Base-by-base conservation (phyloP, 35 echinoderm and acorn worm genomes). In the Ptychodera flava region DNA sequence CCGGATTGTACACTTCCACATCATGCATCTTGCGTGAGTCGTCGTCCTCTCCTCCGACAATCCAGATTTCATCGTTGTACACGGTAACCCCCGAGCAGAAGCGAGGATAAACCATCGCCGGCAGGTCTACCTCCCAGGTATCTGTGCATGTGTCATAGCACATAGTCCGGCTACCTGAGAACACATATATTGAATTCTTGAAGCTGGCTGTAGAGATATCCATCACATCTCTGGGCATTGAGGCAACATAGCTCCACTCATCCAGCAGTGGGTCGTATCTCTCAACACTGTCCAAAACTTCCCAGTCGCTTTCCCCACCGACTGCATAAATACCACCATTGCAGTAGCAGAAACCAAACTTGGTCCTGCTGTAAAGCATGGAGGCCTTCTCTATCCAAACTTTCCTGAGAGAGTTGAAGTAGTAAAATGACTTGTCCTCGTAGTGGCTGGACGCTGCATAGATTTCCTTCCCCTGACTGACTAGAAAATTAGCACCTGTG, bases 91-190 rank as follows among this genome's bases (percentile, higher is more conserved):
- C 92, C 0, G 78, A 33, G 16, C 85, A 78, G 28, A 94, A 77
- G 1, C 92, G 85, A 78, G 92, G 92, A 22, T 80, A 90, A 1
- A 82, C 80, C 92, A 94, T 94, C 2, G 92, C 36, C 12, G 92
- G 88, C 6, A 94, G 85, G 31, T 84, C 82, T 1, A 88, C 79
- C 34, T 76, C 83, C 92, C 92, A 94, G 0, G 89, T 82, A 83
- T 94, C 85, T 15, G 88, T 87, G 0, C 33, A 45, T 14, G 80
- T 94, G 77, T 90, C 82, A 32, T 94, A 94, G 77, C 88, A 82
- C 92, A 94, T 94, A 28, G 92, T 94, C 32, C 92, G 84, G 64
- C 92, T 94, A 10, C 92, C 92, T 33, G 92, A 91, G 37, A 94
- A 94, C 10, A 94, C 34, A 76, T 90, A 94, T 31, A 94, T 91